Conservation (phyloP, 2,797 vertebrate species). For the Sebastes nivosus region DNA sequence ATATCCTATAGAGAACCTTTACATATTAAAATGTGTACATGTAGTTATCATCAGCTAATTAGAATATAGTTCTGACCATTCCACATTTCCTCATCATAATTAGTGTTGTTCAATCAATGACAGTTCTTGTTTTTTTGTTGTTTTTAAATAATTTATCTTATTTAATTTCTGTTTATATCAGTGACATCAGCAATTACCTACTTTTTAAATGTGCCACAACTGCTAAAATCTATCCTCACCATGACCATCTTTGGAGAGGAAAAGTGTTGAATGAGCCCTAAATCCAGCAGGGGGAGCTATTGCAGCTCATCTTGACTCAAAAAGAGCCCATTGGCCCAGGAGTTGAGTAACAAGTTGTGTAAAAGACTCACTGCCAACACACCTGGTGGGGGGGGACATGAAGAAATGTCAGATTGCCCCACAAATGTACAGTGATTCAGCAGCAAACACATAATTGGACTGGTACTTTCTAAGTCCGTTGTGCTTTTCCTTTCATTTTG, state of each 20-base stretch:
- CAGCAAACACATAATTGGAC: constrained; percentile 22
- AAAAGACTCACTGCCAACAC: constrained; percentile 10
- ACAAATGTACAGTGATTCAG: constrained; percentile 30
- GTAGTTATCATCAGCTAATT: background rate
- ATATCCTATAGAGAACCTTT: background rate
- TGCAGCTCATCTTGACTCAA: constrained; percentile 43
- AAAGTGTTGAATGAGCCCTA: background rate
- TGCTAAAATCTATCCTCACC: background rate
- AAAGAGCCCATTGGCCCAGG: background rate
- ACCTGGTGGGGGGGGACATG: background rate
- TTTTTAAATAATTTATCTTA: background rate
- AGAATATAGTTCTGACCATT: background rate
- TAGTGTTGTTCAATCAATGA: background rate
- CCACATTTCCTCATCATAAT: background rate
- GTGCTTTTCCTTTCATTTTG: constrained; percentile 9
- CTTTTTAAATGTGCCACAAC: background rate
- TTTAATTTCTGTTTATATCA: background rate
- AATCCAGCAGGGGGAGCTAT: constrained; percentile 70
- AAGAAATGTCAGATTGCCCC: constrained; percentile 30
- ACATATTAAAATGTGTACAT: background rate
- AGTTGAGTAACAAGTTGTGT: constrained; percentile 28
- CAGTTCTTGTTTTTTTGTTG: background rate
- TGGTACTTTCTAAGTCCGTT: background rate
- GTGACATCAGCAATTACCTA: background rate
- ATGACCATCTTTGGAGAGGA: background rate